Conservation (phyloP, 2,113 vertebrate species). For the Calyptommatus sinebrachiatus region DNA sequence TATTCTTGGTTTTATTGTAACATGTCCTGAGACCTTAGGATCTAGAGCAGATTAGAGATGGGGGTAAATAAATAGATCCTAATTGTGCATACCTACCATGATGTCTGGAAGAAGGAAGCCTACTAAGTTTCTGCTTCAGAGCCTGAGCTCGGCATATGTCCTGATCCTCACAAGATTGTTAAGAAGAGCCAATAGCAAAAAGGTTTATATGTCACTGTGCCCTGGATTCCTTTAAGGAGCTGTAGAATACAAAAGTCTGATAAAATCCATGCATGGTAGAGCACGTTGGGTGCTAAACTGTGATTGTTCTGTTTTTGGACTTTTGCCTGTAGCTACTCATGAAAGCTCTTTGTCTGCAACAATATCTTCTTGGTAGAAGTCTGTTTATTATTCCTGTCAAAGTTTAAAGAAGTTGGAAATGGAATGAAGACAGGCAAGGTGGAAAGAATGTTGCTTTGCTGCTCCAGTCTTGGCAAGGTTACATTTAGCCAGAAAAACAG, state of each 20-base stretch:
- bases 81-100: too few relatives aligned
- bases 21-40: too few relatives aligned
- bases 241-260: background rate
- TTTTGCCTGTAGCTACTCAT: background rate
- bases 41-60: too few relatives aligned
- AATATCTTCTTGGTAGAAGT: background rate
- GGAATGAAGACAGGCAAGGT: conserved; percentile 65
- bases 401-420: conserved; percentile 55
- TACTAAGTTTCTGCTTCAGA: too few relatives aligned
- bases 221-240: background rate
- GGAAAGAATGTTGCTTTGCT: conserved; percentile 66
- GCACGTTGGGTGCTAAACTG: background rate
- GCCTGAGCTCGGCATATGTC: background rate
- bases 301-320: background rate
- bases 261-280: background rate
- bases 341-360: background rate
- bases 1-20: too few relatives aligned
- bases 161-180: background rate
- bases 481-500: conserved; percentile 25
- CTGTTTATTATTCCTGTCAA: conserved; percentile 46
- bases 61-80: too few relatives aligned
- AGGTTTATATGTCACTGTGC: too few relatives aligned
- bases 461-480: conserved; percentile 12
- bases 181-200: background rate
- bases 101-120: too few relatives aligned